phyloP scores from a whole-genome alignment of 1,140 invertebrate genomes.

The Augochlora pura region DNA sequence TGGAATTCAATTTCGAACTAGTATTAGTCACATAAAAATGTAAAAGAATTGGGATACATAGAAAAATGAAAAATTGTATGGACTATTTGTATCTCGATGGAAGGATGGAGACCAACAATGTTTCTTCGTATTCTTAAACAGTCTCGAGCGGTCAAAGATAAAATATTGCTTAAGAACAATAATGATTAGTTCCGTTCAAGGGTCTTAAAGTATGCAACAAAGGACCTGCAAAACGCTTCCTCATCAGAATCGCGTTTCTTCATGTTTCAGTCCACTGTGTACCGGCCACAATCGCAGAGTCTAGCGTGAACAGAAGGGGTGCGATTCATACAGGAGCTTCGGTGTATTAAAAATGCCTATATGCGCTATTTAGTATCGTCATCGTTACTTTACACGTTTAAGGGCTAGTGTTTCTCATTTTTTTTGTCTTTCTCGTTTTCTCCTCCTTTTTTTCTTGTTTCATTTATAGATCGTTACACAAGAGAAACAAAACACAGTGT shows the following conservation, averaged over 20 bases:
- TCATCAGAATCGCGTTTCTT: background rate
- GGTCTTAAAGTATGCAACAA: no score
- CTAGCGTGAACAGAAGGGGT: constrained; percentile 36
- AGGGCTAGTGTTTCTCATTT: constrained; percentile 38
- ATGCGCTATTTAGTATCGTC: constrained; percentile 43
- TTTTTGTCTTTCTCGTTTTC: constrained; percentile 1
- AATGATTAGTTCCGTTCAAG: no score
- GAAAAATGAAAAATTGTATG: no score
- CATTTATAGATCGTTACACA: constrained; percentile 36
- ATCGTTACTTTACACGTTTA: constrained; percentile 42
- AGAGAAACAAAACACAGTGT: constrained; percentile 52
- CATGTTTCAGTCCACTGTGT: background rate
- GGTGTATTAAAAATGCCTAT: constrained; percentile 64
- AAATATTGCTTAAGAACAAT: no score
- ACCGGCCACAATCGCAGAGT: constrained; percentile 6
- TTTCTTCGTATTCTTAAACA: no score
- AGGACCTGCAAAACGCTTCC: background rate
- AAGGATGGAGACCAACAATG: no score
- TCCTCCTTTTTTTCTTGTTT: background rate
- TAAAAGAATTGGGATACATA: no score
- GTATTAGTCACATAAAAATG: no score
- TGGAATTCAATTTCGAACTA: no score
- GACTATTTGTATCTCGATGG: no score
- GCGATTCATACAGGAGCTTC: constrained; percentile 43
- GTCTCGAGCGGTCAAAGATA: no score